Base-by-base conservation (phyloP, 2,113 vertebrate species). In the Antennarius striatus region DNA sequence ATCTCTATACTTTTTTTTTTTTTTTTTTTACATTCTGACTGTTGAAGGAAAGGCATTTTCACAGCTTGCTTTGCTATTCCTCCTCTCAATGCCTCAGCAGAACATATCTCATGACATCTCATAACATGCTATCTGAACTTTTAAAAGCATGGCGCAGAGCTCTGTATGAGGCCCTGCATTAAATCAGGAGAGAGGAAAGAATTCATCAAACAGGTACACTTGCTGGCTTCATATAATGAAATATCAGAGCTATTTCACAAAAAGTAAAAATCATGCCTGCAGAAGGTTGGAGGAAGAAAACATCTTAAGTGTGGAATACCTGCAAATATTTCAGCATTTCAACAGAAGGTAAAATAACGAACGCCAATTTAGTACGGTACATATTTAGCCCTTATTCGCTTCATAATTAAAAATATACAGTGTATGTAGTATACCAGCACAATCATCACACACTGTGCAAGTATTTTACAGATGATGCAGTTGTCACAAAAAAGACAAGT, bases 181-280 rank as follows among this genome's bases (percentile, higher is more conserved):
- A 57, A 71, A 68, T 80, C 64, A 65, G 55, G 12, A 50, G 56
- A 40, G 49, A 71, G 58, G 43, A 77, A 49, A 22, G 1, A 42
- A 13, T 39, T 54, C 72, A 77, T 79, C 73, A 81, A 75, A 82
- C 42, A 51, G 56, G 14, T n/a, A 45, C 52, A 51, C 58, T 39
- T 71, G 53, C 47, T 42, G 40, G 22, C 78, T 53, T 4, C 30
- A 53, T 30, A 29, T 17, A 42, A 74, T 50, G 14, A 72, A 42
- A 63, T 68, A 57, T 74, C 50, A 67, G 11, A 63, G 55, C 5
- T 15, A 42, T 62, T 73, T 79, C 63, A 75, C 81, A 76, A 68
- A 81, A 36, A 36, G 4, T n/a, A n/a, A 36, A 36, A 76, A 78
- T 46, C 2, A 71, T 71, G 62, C 52, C 68, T 49, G 52, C 36